Percentiles rank a stretch among this genome's conserved stretches.
These are phyloP conservation scores for Drosophila arawakana DNA, from an alignment of 1,140 invertebrate species.

Conservation along the genomic window DNA sequence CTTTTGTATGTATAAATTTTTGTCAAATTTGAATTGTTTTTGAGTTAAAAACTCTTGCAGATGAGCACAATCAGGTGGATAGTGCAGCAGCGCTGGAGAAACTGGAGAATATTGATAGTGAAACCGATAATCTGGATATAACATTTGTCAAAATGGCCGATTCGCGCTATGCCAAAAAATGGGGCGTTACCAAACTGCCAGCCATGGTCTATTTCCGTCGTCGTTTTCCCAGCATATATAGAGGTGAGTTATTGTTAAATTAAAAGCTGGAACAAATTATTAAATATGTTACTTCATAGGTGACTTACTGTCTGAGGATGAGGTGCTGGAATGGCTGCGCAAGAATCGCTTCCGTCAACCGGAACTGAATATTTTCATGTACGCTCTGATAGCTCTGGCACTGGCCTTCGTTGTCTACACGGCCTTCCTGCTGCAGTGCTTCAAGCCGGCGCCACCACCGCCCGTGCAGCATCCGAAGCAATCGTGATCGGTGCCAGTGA, in stretches of 20 bases:
- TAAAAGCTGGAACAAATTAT: background rate
- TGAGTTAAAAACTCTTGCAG: constrained; percentile 84
- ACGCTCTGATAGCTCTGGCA: constrained; percentile 93
- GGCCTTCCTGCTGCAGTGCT: constrained; percentile 95
- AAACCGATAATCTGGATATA: constrained; percentile 97
- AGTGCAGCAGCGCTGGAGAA: constrained; percentile 92
- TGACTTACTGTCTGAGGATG: constrained; percentile 92
- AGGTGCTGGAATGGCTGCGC: constrained; percentile 96
- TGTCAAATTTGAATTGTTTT: background rate
- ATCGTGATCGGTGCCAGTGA: constrained; percentile 59
- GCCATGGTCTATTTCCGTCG: constrained; percentile 97
- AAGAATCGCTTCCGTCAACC: constrained; percentile 97
- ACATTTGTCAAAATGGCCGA: constrained; percentile 98
- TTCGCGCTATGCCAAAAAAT: constrained; percentile 95
- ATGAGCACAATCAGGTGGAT: constrained; percentile 91
- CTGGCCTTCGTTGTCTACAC: constrained; percentile 95
- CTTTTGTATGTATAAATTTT: constrained; percentile 91
- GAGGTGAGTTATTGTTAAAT: constrained; percentile 87
- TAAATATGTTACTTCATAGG: constrained; percentile 85
- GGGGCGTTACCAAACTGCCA: constrained; percentile 96
- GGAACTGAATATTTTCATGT: constrained; percentile 97
- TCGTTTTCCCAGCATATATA: constrained; percentile 96
- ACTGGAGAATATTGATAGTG: constrained; percentile 95
- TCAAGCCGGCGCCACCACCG: constrained; percentile 88
- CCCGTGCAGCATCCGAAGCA: constrained; percentile 84